Conservation (phyloP, 2,113 vertebrate species). For the Piprites chloris region DNA sequence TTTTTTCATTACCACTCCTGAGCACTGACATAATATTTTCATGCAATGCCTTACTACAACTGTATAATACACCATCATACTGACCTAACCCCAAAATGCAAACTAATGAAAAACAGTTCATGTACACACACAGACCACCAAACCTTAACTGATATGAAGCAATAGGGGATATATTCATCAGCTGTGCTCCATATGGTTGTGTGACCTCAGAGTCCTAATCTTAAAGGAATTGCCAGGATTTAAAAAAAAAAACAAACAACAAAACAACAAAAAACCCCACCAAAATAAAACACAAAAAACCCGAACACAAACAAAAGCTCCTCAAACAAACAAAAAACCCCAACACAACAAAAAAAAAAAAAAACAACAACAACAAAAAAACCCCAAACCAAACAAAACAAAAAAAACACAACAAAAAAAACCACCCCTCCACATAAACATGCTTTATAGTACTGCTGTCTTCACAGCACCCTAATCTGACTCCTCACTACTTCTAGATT, state of each 20-base stretch:
- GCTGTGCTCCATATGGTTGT: background rate
- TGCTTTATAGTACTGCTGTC: background rate
- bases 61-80: background rate
- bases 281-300: too few relatives aligned
- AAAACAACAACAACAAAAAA: too few relatives aligned
- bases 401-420: background rate
- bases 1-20: background rate
- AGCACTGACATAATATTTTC: background rate
- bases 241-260: background rate
- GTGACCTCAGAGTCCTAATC: accelerated
- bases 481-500: background rate
- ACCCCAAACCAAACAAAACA: background rate
- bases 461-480: background rate
- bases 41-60: background rate
- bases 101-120: background rate
- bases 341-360: too few relatives aligned
- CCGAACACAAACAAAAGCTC: too few relatives aligned
- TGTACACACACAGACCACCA: background rate
- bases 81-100: background rate
- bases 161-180: background rate
- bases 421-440: background rate
- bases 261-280: too few relatives aligned
- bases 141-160: background rate
- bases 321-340: too few relatives aligned
- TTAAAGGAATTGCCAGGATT: background rate